A percentile compares a stretch with the other conserved stretches of the same genome.
phyloP scores from a whole-genome alignment of 2,797 vertebrate genomes.

The Anableps anableps region DNA sequence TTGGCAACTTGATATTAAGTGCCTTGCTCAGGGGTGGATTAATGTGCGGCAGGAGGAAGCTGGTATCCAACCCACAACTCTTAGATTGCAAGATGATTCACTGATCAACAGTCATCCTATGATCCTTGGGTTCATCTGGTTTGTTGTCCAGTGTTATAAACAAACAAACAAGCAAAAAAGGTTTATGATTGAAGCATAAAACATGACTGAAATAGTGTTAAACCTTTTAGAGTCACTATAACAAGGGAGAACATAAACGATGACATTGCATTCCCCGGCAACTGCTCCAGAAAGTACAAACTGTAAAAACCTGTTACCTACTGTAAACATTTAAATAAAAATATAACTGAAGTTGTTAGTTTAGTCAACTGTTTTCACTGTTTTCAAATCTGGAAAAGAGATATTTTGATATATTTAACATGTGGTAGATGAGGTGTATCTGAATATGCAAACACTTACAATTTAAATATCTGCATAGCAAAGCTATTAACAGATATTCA shows the following conservation, averaged over 20 bases:
- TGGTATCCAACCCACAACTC: neutral
- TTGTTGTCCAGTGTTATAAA: too few relatives aligned
- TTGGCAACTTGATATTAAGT: neutral
- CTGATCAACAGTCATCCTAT: too few relatives aligned
- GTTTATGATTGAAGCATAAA: neutral
- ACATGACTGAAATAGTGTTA: neutral
- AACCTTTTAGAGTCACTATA: neutral
- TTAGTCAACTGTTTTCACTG: neutral
- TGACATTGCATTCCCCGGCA: neutral
- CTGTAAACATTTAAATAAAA: neutral
- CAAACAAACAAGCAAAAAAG: neutral
- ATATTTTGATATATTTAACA: neutral
- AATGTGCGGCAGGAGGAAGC: neutral
- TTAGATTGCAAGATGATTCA: neutral
- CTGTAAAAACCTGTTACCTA: neutral
- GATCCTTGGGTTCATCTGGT: neutral
- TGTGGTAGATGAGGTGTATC: neutral
- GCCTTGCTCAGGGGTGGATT: neutral
- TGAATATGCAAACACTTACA: neutral
- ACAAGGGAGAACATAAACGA: neutral
- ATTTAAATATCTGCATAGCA: neutral
- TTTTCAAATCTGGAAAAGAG: neutral
- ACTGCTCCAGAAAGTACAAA: neutral
- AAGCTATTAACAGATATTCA: neutral
- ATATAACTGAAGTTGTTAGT: neutral